Conservation (phyloP, 2,797 vertebrate species). For the Strix occidentalis region DNA sequence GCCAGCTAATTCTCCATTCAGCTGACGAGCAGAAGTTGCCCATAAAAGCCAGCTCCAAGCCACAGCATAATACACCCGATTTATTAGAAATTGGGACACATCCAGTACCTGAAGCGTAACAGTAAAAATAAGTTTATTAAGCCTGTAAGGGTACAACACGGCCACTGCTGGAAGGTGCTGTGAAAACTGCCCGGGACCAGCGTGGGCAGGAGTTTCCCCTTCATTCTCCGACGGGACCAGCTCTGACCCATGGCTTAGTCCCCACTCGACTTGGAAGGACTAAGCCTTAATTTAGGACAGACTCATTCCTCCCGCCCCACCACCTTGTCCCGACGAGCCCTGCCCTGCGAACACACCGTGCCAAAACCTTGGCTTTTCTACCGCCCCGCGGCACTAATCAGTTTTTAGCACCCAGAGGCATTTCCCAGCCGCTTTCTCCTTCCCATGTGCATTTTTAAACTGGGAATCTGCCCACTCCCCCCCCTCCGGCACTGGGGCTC, state of each 20-base stretch:
- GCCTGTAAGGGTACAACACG: not conserved
- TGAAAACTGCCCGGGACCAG: not conserved
- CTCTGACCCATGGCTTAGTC: not conserved
- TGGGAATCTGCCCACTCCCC: not conserved
- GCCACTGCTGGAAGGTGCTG: constrained; percentile 15
- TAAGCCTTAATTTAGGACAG: not conserved
- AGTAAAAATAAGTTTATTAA: constrained; percentile 41
- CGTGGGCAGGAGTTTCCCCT: not conserved
- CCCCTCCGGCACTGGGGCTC: not conserved
- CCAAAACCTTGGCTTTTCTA: not conserved
- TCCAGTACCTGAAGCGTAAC: constrained; percentile 52
- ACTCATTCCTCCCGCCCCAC: not conserved
- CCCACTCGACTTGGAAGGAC: not conserved
- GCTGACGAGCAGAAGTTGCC: constrained; percentile 36
- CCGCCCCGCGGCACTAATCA: not conserved
- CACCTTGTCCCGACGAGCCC: not conserved
- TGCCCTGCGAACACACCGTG: not conserved
- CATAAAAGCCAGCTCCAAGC: constrained; percentile 44
- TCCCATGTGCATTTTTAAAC: not conserved
- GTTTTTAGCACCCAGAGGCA: constrained; percentile 23
- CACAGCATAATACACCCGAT: constrained; percentile 11
- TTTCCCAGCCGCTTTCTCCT: not conserved
- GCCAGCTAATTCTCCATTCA: constrained; percentile 27
- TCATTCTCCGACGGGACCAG: not conserved
- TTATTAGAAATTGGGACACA: constrained; percentile 26